These are phyloP conservation scores for Hoplodrina blanda DNA, from an alignment of 2,888 invertebrate species.

Conservation along the genomic window DNA sequence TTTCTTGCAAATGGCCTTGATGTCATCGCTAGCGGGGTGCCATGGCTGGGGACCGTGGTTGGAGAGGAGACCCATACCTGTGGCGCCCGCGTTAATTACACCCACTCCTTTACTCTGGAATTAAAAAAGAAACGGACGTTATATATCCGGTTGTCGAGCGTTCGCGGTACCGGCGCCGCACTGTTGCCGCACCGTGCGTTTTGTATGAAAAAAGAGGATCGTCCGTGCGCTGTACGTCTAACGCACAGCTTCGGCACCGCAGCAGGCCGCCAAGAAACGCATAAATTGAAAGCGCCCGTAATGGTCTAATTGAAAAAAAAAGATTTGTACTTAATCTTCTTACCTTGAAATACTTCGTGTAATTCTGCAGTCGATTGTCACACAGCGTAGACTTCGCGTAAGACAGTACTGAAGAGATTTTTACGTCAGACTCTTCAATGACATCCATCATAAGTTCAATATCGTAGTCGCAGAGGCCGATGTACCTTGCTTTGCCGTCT, in stretches of 20 bases:
- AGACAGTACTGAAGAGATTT: conserved; percentile 93
- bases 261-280: no score
- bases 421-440: conserved; percentile 91
- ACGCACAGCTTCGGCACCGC: no score
- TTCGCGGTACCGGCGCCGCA: no score
- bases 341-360: conserved; percentile 94
- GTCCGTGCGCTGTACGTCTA: no score
- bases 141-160: no score
- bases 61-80: conserved; percentile 95
- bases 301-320: no score
- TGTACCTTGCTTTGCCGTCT: conserved; percentile 93
- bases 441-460: conserved; percentile 94
- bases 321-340: background rate
- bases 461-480: conserved; percentile 97
- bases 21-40: conserved; percentile 94
- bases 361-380: conserved; percentile 94
- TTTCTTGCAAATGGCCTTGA: conserved; percentile 91
- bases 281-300: no score
- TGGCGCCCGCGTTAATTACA: conserved; percentile 95
- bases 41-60: conserved; percentile 94
- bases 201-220: no score
- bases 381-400: conserved; percentile 95
- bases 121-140: no score
- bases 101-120: conserved; percentile 93
- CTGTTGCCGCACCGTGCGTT: no score